A percentile compares a stretch with the other conserved stretches of the same genome.
phyloP scores from a whole-genome alignment of 37 sponge, comb jelly and placozoan species.

The Corticium candelabrum region DNA sequence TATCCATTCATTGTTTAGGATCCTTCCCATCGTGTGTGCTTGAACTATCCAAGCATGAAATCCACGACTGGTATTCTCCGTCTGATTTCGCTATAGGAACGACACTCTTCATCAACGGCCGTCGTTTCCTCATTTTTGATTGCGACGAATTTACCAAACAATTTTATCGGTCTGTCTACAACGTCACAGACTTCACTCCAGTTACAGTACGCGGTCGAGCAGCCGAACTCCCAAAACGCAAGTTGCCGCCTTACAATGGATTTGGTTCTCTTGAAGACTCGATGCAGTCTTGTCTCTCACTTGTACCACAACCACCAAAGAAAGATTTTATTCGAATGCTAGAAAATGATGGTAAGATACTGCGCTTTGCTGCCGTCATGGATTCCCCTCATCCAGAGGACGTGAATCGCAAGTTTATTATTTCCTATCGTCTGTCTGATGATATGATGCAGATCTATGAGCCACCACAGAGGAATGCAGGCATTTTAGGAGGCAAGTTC shows the following conservation, averaged over 20 bases:
- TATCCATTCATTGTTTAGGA: no score
- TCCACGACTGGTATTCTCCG: constrained; percentile 85
- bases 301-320: constrained; percentile 97
- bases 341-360: constrained; percentile 87
- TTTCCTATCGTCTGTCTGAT: constrained; percentile 81
- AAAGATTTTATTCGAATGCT: constrained; percentile 96
- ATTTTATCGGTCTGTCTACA: constrained; percentile 58
- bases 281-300: constrained; percentile 80
- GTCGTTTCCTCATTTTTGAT: constrained; percentile 81
- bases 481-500: constrained; percentile 88
- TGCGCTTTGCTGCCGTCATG: constrained; percentile 37
- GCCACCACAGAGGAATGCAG: constrained; percentile 91
- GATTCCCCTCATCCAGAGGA: constrained; percentile 78
- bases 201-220: constrained; percentile 23
- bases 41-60: constrained; percentile 81
- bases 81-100: constrained; percentile 77
- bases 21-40: constrained; percentile 71
- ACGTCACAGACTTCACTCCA: constrained; percentile 47
- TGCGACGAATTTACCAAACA: constrained; percentile 88
- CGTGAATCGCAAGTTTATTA: constrained; percentile 83
- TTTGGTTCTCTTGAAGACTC: constrained; percentile 94
- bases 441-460: constrained; percentile 91
- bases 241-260: constrained; percentile 92
- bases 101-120: constrained; percentile 73
- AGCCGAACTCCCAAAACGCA: constrained; percentile 5